A percentile compares a stretch with the other conserved stretches of the same genome.
Evolutionary conservation across 2,113 vertebrate species (phyloP).

Genomic region (Phalacrocorax aristotelis): DNA sequence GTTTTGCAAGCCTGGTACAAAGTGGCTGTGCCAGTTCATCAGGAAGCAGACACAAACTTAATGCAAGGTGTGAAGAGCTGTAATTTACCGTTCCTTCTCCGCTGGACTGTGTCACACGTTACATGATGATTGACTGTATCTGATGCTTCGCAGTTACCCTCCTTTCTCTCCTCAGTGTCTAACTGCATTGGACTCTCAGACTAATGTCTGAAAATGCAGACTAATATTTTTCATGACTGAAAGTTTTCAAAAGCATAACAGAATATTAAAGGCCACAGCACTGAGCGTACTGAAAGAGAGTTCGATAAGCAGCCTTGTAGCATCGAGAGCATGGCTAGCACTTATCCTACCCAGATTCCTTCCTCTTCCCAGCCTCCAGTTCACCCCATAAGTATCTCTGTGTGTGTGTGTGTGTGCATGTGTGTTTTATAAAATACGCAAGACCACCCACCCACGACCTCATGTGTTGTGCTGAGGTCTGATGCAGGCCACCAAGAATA

Average conservation of each 20-base stretch:
- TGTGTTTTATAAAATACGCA: background rate
- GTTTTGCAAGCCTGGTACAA: background rate
- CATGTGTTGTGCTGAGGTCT: background rate
- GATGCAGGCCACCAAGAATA: accelerated
- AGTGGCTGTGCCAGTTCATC: background rate
- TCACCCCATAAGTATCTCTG: background rate
- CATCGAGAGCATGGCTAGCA: background rate
- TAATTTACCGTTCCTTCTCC: background rate
- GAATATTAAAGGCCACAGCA: background rate
- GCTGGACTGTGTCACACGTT: background rate
- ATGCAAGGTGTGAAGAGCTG: background rate
- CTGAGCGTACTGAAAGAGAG: background rate
- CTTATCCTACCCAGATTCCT: background rate
- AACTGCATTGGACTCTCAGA: background rate
- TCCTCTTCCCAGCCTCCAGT: background rate
- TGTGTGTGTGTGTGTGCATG: no score
- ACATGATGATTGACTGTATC: background rate
- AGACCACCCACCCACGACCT: accelerated
- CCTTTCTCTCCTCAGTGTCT: background rate
- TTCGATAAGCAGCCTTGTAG: accelerated
- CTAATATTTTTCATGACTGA: background rate
- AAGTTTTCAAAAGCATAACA: background rate
- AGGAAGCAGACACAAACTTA: background rate
- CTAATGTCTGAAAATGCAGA: background rate
- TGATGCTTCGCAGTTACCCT: background rate